Percentiles rank a stretch among this genome's conserved stretches.
phyloP scores from a whole-genome alignment of 2,797 vertebrate species.

The Pempheris klunzingeri region DNA sequence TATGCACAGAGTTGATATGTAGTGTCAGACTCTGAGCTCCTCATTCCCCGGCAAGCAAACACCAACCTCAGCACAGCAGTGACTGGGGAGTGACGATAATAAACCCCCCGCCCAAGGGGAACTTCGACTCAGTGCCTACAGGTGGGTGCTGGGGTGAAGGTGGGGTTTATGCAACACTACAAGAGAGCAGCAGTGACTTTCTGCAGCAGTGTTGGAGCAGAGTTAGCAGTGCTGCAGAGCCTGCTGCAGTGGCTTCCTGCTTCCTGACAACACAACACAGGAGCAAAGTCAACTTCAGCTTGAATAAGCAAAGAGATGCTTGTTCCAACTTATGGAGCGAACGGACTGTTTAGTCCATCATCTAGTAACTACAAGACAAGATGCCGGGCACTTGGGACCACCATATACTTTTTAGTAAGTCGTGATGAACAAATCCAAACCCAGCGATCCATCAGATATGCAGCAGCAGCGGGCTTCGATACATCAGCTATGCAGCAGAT shows the following conservation, averaged over 20 bases:
- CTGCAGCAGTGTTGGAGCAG: constrained; percentile 15
- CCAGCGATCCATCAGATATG: constrained; percentile 17
- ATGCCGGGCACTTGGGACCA: constrained; percentile 9
- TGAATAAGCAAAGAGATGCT: neutral
- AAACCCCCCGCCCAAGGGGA: constrained; percentile 36
- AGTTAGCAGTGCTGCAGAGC: constrained; percentile 10
- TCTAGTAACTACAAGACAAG: neutral
- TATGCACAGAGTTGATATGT: constrained; percentile 35
- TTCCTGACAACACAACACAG: constrained; percentile 3
- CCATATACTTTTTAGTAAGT: constrained; percentile 15
- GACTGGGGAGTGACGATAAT: constrained; percentile 53
- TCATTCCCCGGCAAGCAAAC: constrained; percentile 41
- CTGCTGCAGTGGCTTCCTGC: neutral
- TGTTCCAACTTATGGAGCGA: neutral
- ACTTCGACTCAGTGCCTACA: constrained; percentile 45
- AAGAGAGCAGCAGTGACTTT: constrained; percentile 23
- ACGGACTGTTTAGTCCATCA: neutral
- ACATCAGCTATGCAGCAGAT: constrained; percentile 32
- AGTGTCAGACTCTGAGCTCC: constrained; percentile 34
- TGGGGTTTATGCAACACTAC: constrained; percentile 37
- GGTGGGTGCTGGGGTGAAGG: constrained; percentile 45
- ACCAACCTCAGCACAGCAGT: constrained; percentile 30
- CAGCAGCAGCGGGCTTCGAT: constrained; percentile 38
- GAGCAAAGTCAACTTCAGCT: neutral
- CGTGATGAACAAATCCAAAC: constrained; percentile 34